Conservation (phyloP, 1,140 invertebrate genomes). For the Octopus bimaculoides region DNA sequence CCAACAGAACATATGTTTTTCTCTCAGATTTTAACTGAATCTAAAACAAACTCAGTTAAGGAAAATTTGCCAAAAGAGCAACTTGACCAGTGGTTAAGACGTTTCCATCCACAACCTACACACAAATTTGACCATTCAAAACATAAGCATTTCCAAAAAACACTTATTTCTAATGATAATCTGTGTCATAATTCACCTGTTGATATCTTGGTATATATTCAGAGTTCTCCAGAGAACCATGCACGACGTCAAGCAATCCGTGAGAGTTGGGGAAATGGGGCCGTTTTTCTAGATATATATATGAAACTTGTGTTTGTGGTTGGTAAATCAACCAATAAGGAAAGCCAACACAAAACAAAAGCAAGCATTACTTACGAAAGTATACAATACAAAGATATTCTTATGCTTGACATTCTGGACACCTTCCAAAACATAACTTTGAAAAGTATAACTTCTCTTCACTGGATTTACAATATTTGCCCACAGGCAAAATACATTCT, state of each 20-base stretch:
- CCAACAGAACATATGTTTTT: background rate
- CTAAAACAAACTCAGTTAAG: no score
- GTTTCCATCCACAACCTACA: background rate
- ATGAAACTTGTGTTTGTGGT: constrained; percentile 66
- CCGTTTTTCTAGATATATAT: constrained; percentile 16
- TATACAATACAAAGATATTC: constrained; percentile 65
- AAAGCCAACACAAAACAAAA: constrained; percentile 56
- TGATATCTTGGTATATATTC: constrained; percentile 6
- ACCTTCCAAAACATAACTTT: constrained; percentile 81
- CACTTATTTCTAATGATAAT: background rate
- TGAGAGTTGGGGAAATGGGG: constrained; percentile 47
- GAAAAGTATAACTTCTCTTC: constrained; percentile 79
- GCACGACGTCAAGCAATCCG: constrained; percentile 37
- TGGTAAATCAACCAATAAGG: constrained; percentile 61
- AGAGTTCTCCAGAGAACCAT: constrained; percentile 20
- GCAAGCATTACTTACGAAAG: constrained; percentile 60
- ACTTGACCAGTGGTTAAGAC: no score
- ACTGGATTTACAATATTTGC: constrained; percentile 72
- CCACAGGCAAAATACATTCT: constrained; percentile 60
- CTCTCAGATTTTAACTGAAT: no score
- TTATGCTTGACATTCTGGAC: constrained; percentile 77
- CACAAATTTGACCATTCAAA: background rate
- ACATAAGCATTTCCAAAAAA: background rate
- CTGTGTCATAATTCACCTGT: background rate
- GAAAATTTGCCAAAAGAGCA: no score